Conservation (phyloP, 2,113 vertebrate genomes). For the Nothocercus julius region DNA sequence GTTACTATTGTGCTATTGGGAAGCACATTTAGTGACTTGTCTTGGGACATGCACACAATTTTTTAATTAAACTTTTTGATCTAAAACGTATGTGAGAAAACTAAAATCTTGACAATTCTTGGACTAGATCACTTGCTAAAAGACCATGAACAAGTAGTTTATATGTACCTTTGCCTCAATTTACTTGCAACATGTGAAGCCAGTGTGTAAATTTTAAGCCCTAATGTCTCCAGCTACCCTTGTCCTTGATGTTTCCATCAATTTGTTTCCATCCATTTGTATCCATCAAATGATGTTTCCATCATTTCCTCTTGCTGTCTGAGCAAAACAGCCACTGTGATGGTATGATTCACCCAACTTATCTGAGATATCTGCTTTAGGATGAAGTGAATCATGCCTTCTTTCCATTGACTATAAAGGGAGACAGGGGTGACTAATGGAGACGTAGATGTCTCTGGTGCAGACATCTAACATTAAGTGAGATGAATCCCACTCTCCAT, state of each 20-base stretch:
- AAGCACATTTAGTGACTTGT: not conserved
- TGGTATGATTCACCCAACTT: constrained; percentile 32
- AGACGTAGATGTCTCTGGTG: constrained; percentile 17
- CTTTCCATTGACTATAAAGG: constrained; percentile 19
- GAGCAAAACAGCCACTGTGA: not conserved
- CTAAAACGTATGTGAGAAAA: not conserved
- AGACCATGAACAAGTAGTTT: not conserved
- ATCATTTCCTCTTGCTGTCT: not conserved
- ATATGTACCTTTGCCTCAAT: not conserved
- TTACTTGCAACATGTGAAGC: not conserved
- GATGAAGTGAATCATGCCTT: constrained; percentile 42
- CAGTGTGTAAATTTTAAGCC: not conserved
- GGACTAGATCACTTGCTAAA: not conserved
- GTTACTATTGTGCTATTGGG: not conserved
- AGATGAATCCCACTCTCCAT: constrained; percentile 3
- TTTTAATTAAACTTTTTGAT: not conserved
- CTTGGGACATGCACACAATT: not conserved
- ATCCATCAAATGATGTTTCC: not conserved
- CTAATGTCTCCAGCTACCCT: not conserved
- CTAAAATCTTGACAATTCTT: not conserved
- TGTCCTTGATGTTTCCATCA: not conserved
- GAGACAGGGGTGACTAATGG: constrained; percentile 41
- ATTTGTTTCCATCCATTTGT: not conserved
- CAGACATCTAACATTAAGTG: constrained; percentile 15
- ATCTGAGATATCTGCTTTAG: constrained; percentile 26